Percentiles rank a stretch among this genome's conserved stretches.
Conservation (phyloP, 2,888 invertebrate species). For the Neuroscelio doddi region DNA sequence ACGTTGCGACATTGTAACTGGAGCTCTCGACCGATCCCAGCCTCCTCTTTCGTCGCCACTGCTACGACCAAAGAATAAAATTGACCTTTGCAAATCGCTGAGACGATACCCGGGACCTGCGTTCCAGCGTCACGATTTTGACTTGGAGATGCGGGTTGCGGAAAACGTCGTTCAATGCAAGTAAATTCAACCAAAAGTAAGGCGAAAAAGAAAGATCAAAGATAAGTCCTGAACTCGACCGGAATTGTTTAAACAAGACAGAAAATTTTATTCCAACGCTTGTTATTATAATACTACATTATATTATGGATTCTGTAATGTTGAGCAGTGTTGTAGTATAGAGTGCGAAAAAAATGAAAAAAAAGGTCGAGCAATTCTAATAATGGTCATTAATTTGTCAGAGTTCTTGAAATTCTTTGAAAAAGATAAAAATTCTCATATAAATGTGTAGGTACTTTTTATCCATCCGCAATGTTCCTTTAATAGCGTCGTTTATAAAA, state of each 20-base stretch:
- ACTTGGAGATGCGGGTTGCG: conserved; percentile 19
- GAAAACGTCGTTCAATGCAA: conserved; percentile 12
- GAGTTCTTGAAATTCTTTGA: no score
- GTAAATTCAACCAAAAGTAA: conserved; percentile 15
- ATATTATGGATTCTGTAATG: no score
- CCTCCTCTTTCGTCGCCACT: neutral
- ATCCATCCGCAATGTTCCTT: no score
- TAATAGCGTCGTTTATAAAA: no score
- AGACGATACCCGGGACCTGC: conserved; percentile 7
- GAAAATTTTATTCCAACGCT: conserved; percentile 1
- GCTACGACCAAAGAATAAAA: conserved; percentile 7
- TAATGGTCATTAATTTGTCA: no score
- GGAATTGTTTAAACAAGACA: conserved; percentile 15
- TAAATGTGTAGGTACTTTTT: no score
- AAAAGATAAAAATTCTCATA: no score
- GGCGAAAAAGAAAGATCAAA: conserved; percentile 17
- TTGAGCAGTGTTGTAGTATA: no score
- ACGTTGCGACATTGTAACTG: conserved; percentile 30
- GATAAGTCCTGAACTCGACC: conserved; percentile 7
- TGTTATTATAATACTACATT: no score
- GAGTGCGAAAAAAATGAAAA: no score
- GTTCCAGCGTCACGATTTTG: conserved; percentile 15
- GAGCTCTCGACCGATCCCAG: conserved; percentile 17
- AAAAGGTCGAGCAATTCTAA: no score
- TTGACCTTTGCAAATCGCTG: conserved; percentile 13